Conservation (phyloP, 2,888 invertebrate genomes). For the Nipponacmea schrenckii region DNA sequence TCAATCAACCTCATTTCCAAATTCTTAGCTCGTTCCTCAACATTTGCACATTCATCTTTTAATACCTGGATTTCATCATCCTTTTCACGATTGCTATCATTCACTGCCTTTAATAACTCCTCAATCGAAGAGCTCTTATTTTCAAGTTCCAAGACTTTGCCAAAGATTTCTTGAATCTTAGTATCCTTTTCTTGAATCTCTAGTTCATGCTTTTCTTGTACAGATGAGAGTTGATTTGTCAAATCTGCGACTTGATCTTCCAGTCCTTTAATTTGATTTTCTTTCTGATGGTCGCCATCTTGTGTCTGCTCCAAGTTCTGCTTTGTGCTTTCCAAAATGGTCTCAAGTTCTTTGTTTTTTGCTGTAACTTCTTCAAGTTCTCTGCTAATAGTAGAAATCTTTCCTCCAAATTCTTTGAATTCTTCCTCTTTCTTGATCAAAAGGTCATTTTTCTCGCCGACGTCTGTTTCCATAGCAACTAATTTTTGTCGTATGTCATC, state of each 20-base stretch:
- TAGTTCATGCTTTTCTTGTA: conserved; percentile 21
- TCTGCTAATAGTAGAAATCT: conserved; percentile 7
- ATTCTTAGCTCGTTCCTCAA: conserved; percentile 21
- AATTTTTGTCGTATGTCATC: conserved; percentile 23
- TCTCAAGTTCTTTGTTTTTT: conserved; percentile 11
- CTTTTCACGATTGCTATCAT: conserved; percentile 40
- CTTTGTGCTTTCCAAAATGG: conserved; percentile 9
- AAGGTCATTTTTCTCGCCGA: conserved; percentile 13
- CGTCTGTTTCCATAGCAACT: conserved; percentile 21
- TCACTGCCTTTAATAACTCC: conserved; percentile 52
- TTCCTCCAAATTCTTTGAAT: neutral
- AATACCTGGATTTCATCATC: conserved; percentile 42
- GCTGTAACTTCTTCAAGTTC: conserved; percentile 5
- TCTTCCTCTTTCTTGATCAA: conserved; percentile 2
- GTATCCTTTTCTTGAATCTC: conserved; percentile 24
- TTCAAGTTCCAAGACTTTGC: conserved; percentile 15
- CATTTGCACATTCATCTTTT: conserved; percentile 26
- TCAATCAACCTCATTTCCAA: conserved; percentile 13
- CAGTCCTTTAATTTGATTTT: neutral
- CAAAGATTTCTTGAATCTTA: conserved; percentile 15
- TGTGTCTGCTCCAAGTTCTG: neutral
- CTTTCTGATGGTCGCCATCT: conserved; percentile 1
- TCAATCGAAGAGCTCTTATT: conserved; percentile 39
- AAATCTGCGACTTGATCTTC: conserved; percentile 16
- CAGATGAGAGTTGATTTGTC: conserved; percentile 13